These are phyloP conservation scores for Sebastes flavidus DNA, from an alignment of 2,797 vertebrate genomes.

Conservation along the genomic window DNA sequence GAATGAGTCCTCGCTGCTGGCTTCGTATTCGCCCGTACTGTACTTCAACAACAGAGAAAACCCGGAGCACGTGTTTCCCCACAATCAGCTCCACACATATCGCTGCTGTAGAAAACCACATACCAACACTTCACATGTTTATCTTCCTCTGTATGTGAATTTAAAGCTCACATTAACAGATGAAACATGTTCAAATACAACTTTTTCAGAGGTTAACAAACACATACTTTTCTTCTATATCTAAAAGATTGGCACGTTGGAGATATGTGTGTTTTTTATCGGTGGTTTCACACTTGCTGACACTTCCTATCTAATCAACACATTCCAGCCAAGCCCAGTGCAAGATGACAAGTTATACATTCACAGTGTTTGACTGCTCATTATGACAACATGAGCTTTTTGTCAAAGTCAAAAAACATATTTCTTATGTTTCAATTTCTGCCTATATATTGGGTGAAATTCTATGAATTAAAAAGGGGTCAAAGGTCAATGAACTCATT, in stretches of 20 bases:
- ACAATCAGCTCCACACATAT: slow-evolving; percentile 1
- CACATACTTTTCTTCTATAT: background rate
- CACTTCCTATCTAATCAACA: slow-evolving; percentile 47
- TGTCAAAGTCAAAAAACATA: background rate
- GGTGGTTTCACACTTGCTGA: background rate
- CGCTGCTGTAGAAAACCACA: background rate
- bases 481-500: background rate
- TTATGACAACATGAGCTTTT: background rate
- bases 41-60: slow-evolving; percentile 28
- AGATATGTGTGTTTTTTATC: background rate
- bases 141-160: background rate
- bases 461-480: background rate
- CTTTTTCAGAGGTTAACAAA: background rate
- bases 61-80: slow-evolving; percentile 44
- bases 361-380: slow-evolving; percentile 30
- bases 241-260: background rate
- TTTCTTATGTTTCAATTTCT: background rate
- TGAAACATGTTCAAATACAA: background rate
- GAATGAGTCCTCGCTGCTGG: slow-evolving; percentile 59
- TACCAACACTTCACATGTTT: background rate
- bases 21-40: slow-evolving; percentile 10
- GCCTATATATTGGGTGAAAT: background rate
- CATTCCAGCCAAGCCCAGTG: slow-evolving; percentile 38
- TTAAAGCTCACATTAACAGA: background rate
- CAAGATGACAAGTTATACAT: slow-evolving; percentile 54